Base-by-base conservation (phyloP, 2,888 invertebrate species). In the Furcula furcula region DNA sequence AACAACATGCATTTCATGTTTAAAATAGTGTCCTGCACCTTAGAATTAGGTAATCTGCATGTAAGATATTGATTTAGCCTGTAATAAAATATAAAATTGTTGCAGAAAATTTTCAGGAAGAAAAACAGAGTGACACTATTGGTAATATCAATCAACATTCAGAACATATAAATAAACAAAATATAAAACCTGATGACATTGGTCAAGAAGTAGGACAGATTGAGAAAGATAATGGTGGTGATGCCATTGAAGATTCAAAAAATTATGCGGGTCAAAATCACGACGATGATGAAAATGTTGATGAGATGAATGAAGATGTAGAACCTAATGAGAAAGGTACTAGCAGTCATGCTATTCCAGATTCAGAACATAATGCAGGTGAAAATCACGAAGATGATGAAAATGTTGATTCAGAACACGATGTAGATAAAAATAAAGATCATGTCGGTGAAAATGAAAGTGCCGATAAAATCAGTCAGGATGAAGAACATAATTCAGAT, bases 11-110 rank as follows among this genome's bases (percentile, higher is more conserved):
- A n/a, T n/a, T n/a, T n/a, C n/a, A n/a, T n/a, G n/a, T 58, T 65
- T 2, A 70, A 73, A 60, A 46, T 33, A 20, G 9, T 20, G 7
- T 18, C 18, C 18, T 4, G 18, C 6, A 18, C 6, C 18, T 18
- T 7, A 7, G 2, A 7, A 18, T 4, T 18, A 18, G 2, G n/a
- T n/a, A n/a, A n/a, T n/a, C n/a, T n/a, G n/a, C n/a, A n/a, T n/a
- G n/a, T n/a, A n/a, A n/a, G n/a, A n/a, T 18, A 4, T 18, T 18
- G 5, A 18, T 18, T 18, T 18, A 18, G 7, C 7, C 7, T 2
- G 5, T 5, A 5, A 18, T 7, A 7, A 5, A 1, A 5, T 6
- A 5, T 18, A 5, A 0, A 4, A 18, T 18, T 18, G 18, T 21
- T 21, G 6, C 10, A 21, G 21, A 21, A 21, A 21, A 6, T n/a